Percentiles rank a stretch among this genome's conserved stretches.
Evolutionary conservation across 2,113 vertebrate species (phyloP).

Genomic region (Oncorhynchus gorbuscha): DNA sequence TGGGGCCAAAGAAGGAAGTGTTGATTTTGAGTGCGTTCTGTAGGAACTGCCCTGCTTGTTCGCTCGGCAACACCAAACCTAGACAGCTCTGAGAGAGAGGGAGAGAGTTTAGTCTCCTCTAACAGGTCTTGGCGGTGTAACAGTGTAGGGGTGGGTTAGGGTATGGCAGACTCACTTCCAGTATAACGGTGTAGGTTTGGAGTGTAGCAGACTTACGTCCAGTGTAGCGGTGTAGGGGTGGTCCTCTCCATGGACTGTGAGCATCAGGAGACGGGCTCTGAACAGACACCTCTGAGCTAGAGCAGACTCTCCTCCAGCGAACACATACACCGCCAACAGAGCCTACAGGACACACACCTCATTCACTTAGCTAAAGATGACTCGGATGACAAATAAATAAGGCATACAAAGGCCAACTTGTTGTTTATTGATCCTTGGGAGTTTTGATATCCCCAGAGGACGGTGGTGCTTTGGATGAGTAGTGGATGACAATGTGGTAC

Average conservation of each 20-base stretch:
- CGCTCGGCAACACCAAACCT: slow-evolving; percentile 73
- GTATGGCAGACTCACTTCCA: not conserved
- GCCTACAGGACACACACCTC: slow-evolving; percentile 51
- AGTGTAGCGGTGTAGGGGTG: slow-evolving; percentile 77
- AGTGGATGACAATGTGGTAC: slow-evolving; percentile 28
- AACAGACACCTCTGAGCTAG: slow-evolving; percentile 78
- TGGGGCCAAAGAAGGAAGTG: slow-evolving; percentile 71
- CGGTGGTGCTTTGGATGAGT: not conserved
- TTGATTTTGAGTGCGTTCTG: slow-evolving; percentile 75
- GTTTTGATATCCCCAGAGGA: not conserved
- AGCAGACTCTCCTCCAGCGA: slow-evolving; percentile 72
- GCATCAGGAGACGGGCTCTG: slow-evolving; percentile 74
- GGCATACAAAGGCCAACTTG: not conserved
- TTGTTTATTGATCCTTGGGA: not conserved
- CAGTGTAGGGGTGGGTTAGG: no score
- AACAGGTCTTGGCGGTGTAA: not conserved
- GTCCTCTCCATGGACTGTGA: slow-evolving; percentile 76
- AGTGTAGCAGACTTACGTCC: slow-evolving; percentile 64
- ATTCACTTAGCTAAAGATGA: not conserved
- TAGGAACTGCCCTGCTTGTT: slow-evolving; percentile 66
- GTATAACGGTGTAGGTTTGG: not conserved
- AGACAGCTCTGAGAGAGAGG: slow-evolving; percentile 70
- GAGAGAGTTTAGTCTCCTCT: not conserved
- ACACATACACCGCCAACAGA: slow-evolving; percentile 72
- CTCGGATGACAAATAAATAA: not conserved